Evolutionary conservation across 64 coral and sea anemone species (phyloP).

Genomic region (Stylophora pistillata): DNA sequence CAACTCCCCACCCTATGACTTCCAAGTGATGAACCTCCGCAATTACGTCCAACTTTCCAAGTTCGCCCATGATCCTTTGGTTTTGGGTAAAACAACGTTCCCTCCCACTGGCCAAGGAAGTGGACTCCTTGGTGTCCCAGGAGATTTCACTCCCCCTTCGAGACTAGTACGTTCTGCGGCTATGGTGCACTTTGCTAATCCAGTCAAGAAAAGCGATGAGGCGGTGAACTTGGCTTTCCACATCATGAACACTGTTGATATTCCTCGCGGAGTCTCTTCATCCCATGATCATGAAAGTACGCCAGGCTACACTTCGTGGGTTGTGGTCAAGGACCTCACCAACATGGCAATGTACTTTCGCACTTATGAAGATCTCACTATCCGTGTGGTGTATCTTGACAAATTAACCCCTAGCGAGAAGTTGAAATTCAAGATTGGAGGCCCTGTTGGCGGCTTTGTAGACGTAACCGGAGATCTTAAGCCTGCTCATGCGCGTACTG

Average conservation of each 20-base stretch:
- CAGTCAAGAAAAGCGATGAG: neutral
- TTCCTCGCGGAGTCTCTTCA: conserved; percentile 22
- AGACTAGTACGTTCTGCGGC: neutral
- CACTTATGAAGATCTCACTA: neutral
- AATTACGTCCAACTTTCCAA: conserved; percentile 13
- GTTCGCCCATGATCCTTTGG: neutral
- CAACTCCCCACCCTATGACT: neutral
- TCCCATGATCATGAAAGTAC: neutral
- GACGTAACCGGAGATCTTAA: neutral
- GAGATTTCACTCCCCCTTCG: neutral
- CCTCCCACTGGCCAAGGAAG: neutral
- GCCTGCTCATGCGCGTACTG: neutral
- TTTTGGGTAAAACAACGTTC: neutral
- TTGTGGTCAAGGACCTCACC: conserved; percentile 9
- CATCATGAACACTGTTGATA: conserved; percentile 44
- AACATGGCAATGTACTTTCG: neutral
- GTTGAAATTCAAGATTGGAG: neutral
- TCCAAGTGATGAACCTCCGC: conserved; percentile 16
- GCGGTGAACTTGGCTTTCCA: conserved; percentile 45
- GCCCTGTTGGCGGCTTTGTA: neutral
- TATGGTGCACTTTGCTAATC: neutral
- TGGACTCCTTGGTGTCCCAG: neutral
- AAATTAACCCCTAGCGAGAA: neutral
- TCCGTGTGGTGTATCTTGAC: neutral
- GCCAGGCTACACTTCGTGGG: conserved; percentile 10